Base-by-base conservation (phyloP, 1,140 invertebrate species). In the Samia ricini region DNA sequence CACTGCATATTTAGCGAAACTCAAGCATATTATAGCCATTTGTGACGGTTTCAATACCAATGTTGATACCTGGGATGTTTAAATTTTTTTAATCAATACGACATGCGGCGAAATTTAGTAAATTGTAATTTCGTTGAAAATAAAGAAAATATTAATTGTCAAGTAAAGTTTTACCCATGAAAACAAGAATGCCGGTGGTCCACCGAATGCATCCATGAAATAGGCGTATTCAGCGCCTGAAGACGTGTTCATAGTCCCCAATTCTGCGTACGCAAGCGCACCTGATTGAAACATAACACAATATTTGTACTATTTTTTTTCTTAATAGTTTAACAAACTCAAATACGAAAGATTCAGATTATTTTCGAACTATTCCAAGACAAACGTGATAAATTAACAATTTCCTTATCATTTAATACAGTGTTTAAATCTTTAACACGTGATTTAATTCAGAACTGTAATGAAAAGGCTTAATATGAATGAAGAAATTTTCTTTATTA, bases 191-290 rank as follows among this genome's bases (percentile, higher is more conserved):
- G 97, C 97, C 52, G 96, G 96, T 57, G 97, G 93, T 68, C 96
- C 94, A 62, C 96, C 96, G 89, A 97, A 97, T 48, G 96, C 96
- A 79, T 97, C 95, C 94, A 97, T 96, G 81, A 97, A 97, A 81
- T 98, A 98, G 22, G 96, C 96, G 90, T 98, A 98, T 83, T 98
- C 97, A 26, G 96, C 97, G 42, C 97, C 97, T 57, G 97, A 98
- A 74, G 96, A 97, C 57, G 97, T 96, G 87, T 97, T 97, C 95
- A 96, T 96, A 51, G 97, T 98, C 70, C 97, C 97, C 79, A 98
- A 91, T 91, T 98, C 97, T 64, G 97, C 97, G 83, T 98, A 98
- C 60, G 96, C 94, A 68, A 99, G 92, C 68, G 97, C 97, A 83
- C 97, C 96, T 97, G 79, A 52, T 33, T 26, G 82, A 5, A 15